These are phyloP conservation scores for Plodia interpunctella DNA, from an alignment of 1,140 invertebrate species.

Conservation along the genomic window DNA sequence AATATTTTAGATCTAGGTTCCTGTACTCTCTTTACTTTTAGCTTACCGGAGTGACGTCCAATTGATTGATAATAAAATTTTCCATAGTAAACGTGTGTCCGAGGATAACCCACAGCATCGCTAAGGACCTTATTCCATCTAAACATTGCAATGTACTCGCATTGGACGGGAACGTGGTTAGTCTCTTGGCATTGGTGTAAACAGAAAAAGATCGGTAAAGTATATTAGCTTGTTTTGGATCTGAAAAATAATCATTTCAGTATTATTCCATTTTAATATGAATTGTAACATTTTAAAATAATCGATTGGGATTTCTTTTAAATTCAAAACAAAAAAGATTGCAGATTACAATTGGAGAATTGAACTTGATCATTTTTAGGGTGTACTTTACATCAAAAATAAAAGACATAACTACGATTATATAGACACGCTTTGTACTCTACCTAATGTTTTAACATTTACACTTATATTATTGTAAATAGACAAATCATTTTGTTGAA, in stretches of 20 bases:
- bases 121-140: slow-evolving; percentile 78
- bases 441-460: too few species aligned
- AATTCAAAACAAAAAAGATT: too few species aligned
- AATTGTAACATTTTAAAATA: too few species aligned
- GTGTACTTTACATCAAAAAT: too few species aligned
- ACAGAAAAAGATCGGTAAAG: slow-evolving; percentile 43
- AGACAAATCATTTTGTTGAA: too few species aligned
- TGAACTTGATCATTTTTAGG: too few species aligned
- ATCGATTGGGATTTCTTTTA: too few species aligned
- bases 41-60: slow-evolving; percentile 30
- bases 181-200: slow-evolving; percentile 46
- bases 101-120: slow-evolving; percentile 82
- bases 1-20: slow-evolving; percentile 3
- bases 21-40: not conserved
- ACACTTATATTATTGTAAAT: too few species aligned
- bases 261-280: not conserved
- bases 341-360: too few species aligned
- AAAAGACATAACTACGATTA: too few species aligned
- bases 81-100: slow-evolving; percentile 65
- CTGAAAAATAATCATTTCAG: slow-evolving; percentile 23
- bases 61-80: slow-evolving; percentile 24
- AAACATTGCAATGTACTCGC: slow-evolving; percentile 65
- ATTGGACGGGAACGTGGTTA: slow-evolving; percentile 35
- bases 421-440: too few species aligned
- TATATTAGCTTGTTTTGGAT: slow-evolving; percentile 31